Percentiles rank a stretch among this genome's conserved stretches.
Evolutionary conservation across 2,888 invertebrate species (phyloP).

Genomic region (Geophilus truncorum): DNA sequence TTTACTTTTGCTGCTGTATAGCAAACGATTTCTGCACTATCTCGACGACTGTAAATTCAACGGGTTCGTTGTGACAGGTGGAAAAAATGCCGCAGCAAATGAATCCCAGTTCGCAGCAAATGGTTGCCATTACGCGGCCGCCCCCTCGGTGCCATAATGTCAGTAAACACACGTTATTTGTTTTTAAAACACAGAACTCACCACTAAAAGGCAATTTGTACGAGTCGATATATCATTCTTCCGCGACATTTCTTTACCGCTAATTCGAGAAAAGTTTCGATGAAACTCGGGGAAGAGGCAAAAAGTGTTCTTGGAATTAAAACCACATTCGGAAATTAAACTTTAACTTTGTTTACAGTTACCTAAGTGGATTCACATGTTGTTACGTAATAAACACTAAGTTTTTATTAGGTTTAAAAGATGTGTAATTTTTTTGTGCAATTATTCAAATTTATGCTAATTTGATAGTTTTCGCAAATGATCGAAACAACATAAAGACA

Average conservation of each 20-base stretch:
- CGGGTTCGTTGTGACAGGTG: not conserved
- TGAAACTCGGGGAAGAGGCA: not conserved
- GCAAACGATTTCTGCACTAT: not conserved
- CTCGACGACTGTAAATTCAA: not conserved
- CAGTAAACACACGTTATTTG: slow-evolving; percentile 17
- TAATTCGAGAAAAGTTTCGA: not conserved
- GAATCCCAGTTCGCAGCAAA: slow-evolving; percentile 10
- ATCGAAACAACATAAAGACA: too few relatives aligned
- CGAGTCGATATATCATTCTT: not conserved
- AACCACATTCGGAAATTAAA: not conserved
- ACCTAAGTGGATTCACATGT: too few relatives aligned
- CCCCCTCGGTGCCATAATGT: slow-evolving; percentile 8
- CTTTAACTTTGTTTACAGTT: too few relatives aligned
- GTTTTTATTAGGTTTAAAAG: too few relatives aligned
- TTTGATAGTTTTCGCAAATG: too few relatives aligned
- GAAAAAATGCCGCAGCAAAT: not conserved
- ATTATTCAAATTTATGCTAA: too few relatives aligned
- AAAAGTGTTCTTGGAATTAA: too few relatives aligned
- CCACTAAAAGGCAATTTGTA: slow-evolving; percentile 17
- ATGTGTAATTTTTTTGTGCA: too few relatives aligned
- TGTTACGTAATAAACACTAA: too few relatives aligned
- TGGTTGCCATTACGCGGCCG: not conserved
- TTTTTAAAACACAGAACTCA: not conserved
- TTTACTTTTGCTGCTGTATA: not conserved
- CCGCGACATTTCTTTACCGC: not conserved